Evolutionary conservation across 2,113 vertebrate species (phyloP).

Genomic region (Myodes glareolus): DNA sequence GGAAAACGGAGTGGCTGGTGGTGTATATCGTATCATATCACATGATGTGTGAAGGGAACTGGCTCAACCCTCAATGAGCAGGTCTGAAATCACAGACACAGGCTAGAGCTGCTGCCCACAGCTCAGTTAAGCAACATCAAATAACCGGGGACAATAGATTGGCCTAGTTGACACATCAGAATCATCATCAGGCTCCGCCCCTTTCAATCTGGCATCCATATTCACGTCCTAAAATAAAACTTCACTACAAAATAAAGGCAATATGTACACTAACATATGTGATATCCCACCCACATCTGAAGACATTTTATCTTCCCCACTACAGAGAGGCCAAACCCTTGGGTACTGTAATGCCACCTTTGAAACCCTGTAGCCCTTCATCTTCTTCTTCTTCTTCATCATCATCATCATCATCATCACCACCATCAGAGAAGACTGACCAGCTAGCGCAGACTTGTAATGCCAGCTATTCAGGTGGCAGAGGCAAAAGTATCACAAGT

Average conservation of each 20-base stretch:
- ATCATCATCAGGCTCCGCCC: background rate
- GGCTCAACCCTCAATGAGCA: background rate
- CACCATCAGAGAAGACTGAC: background rate
- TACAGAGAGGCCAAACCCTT: background rate
- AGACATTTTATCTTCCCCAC: background rate
- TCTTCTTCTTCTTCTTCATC: background rate
- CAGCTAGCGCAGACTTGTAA: background rate
- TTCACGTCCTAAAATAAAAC: background rate
- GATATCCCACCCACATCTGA: background rate
- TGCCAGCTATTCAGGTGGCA: background rate
- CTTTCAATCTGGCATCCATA: background rate
- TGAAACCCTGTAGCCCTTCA: background rate
- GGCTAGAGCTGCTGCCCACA: background rate
- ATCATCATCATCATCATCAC: background rate
- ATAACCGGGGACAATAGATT: background rate
- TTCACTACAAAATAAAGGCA: constrained; percentile 26
- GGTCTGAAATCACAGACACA: background rate
- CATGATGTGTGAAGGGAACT: background rate
- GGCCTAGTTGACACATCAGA: background rate
- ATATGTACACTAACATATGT: background rate
- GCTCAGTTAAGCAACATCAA: constrained; percentile 6
- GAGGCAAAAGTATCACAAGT: background rate
- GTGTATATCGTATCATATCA: background rate
- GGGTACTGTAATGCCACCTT: background rate
- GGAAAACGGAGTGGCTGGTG: background rate